These are phyloP conservation scores for Maniola hyperantus DNA, from an alignment of 2,888 invertebrate genomes.

Conservation along the genomic window DNA sequence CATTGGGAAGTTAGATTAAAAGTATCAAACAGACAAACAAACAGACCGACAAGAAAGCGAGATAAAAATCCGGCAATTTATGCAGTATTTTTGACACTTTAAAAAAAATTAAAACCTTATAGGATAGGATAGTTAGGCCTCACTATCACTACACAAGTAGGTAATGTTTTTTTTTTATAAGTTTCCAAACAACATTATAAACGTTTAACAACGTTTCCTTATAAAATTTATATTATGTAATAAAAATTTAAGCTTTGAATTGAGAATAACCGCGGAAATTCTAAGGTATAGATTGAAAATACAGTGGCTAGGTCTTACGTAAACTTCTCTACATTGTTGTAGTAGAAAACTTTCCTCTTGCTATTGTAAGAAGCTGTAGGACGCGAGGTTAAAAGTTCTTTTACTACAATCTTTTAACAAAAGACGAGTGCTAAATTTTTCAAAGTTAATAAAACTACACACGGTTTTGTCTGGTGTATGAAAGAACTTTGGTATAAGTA, in stretches of 20 bases:
- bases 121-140: too few species aligned
- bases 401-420: slow-evolving; percentile 22
- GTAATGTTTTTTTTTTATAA: too few species aligned
- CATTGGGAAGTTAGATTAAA: too few species aligned
- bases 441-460: slow-evolving; percentile 6
- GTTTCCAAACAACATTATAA: background rate
- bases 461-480: background rate
- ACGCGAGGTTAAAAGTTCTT: slow-evolving; percentile 18
- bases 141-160: too few species aligned
- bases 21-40: too few species aligned
- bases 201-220: background rate
- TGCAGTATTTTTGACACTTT: too few species aligned
- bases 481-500: background rate
- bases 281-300: background rate
- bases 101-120: too few species aligned
- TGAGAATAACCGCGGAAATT: background rate
- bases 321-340: background rate
- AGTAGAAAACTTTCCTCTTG: slow-evolving; percentile 11
- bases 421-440: slow-evolving; percentile 24
- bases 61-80: too few species aligned
- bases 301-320: slow-evolving; percentile 1
- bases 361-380: slow-evolving; percentile 9
- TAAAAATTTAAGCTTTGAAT: background rate
- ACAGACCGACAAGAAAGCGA: too few species aligned
- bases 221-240: background rate